Base-by-base conservation (phyloP, 2,113 vertebrate genomes). In the Triplophysa dalaica region DNA sequence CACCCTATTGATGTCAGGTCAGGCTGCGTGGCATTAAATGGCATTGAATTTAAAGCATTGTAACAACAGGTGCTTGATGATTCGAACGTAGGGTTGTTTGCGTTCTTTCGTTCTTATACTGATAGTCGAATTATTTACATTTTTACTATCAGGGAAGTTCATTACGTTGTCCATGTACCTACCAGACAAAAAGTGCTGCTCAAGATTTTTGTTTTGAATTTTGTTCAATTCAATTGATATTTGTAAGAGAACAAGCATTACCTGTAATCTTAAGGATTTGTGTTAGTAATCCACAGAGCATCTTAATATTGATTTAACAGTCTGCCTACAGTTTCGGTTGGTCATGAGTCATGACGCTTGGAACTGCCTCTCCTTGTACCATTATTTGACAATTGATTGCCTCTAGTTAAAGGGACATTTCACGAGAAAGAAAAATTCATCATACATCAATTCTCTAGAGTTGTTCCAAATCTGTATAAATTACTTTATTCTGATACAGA, bases 21-120 rank as follows among this genome's bases (percentile, higher is more conserved):
- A 82, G 61, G 77, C 64, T 60, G 60, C 17, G 77, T 29, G 26
- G 63, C 7, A 52, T 41, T 66, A 79, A 85, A 77, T 67, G 54
- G 48, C 16, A 33, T 38, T 68, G 62, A 33, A 68, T 48, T 73
- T 74, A 75, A 83, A 74, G 72, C 65, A 43, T 75, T 75, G 16
- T 7, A 75, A 52, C 65, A 26, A 74, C 60, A 38, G 60, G 69
- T 54, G 33, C 70, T 56, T 60, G 29, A 10, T 14, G 62, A 67
- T 74, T 63, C 65, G 33, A 22, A 38, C 43, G 58, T 22, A 73
- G 52, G 43, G 50, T 21, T 33, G 9, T 50, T 56, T 22, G 19
- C 6, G 48, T 14, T 26, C 22, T 62, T 64, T 14, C 26, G 19
- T 16, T 33, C 1, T n/a, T 10, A 58, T 10, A 9, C 52, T 38